These are phyloP conservation scores for Neomorphus geoffroyi DNA, from an alignment of 2,797 vertebrate species.

Conservation along the genomic window DNA sequence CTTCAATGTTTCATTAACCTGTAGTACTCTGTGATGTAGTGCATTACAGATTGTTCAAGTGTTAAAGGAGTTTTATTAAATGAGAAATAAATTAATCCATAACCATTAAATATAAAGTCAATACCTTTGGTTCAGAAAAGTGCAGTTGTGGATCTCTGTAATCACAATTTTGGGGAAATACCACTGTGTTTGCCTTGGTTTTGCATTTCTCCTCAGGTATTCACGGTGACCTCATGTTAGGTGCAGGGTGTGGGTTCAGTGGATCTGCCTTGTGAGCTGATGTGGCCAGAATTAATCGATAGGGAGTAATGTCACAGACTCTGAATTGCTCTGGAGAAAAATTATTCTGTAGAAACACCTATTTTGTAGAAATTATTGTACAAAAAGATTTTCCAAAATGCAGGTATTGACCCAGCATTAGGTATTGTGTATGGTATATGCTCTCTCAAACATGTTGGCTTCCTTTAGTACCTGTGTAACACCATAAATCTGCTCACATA, in stretches of 20 bases:
- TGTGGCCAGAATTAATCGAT: not conserved
- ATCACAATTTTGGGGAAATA: not conserved
- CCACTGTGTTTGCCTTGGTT: not conserved
- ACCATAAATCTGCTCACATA: not conserved
- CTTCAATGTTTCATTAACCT: not conserved
- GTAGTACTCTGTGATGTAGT: not conserved
- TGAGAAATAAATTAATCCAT: not conserved
- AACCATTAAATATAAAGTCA: not conserved
- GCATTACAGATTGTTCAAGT: not conserved
- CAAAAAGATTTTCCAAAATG: not conserved
- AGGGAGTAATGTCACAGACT: not conserved
- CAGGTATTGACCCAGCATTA: not conserved
- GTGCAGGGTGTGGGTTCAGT: not conserved
- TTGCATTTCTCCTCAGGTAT: not conserved
- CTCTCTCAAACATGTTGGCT: not conserved
- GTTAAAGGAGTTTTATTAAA: not conserved
- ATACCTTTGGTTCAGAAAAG: not conserved
- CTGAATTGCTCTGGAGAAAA: not conserved
- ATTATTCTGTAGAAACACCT: not conserved
- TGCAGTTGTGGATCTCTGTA: not conserved
- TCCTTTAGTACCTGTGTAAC: not conserved
- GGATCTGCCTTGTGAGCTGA: not conserved
- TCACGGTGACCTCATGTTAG: not conserved
- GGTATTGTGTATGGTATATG: not conserved
- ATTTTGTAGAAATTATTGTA: not conserved